A percentile compares a stretch with the other conserved stretches of the same genome.
phyloP scores from a whole-genome alignment of 2,888 invertebrate genomes.

The Pelosia muscerda region DNA sequence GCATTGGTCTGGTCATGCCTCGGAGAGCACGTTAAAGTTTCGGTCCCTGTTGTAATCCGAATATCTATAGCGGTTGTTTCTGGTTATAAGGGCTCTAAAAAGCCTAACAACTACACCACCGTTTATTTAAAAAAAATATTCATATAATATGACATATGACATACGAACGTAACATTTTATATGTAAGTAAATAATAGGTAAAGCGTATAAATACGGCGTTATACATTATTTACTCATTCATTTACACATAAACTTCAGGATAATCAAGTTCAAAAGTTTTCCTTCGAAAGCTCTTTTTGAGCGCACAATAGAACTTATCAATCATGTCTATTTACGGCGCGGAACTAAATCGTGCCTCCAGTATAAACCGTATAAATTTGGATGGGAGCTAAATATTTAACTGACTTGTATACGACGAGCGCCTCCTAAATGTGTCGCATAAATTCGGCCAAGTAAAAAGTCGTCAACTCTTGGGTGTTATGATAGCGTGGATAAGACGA shows the following conservation, averaged over 20 bases:
- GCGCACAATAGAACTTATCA: constrained; percentile 61
- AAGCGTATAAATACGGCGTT: no score
- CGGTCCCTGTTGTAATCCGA: no score
- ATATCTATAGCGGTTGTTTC: no score
- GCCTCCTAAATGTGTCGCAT: constrained; percentile 83
- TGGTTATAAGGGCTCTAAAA: no score
- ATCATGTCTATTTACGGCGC: constrained; percentile 72
- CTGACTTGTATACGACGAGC: constrained; percentile 80
- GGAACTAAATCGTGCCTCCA: constrained; percentile 71
- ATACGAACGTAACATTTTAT: no score
- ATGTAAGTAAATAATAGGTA: no score
- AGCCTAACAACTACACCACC: no score
- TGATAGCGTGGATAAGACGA: constrained; percentile 55
- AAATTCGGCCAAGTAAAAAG: constrained; percentile 82
- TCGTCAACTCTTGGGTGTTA: constrained; percentile 70
- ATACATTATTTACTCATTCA: background rate
- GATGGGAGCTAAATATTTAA: constrained; percentile 81
- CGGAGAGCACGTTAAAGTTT: no score
- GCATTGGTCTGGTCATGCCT: no score
- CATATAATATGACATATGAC: no score
- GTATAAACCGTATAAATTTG: constrained; percentile 80
- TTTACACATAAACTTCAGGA: constrained; percentile 5
- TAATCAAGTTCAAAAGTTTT: background rate
- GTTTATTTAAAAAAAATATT: no score
- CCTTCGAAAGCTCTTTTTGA: constrained; percentile 20